phyloP scores from a whole-genome alignment of 2,113 vertebrate genomes.

The Hiodon alosoides region DNA sequence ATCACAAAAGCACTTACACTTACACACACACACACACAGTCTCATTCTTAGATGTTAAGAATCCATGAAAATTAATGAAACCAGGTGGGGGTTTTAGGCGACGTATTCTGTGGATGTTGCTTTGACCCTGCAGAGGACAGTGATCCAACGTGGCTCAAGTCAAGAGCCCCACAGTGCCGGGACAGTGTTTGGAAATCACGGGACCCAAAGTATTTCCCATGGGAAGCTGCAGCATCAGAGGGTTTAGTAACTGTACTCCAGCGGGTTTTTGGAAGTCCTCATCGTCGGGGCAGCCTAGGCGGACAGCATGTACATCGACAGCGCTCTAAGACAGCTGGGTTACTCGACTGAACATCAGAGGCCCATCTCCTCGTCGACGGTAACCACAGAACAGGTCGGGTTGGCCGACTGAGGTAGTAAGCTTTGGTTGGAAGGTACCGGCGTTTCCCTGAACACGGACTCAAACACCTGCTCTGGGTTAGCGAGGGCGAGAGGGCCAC shows the following conservation, averaged over 20 bases:
- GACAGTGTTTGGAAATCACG: too few relatives aligned
- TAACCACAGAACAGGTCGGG: constrained; percentile 43
- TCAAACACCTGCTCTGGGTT: constrained; percentile 78
- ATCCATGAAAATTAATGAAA: too few relatives aligned
- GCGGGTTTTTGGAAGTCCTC: neutral
- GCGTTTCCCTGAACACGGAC: constrained; percentile 69
- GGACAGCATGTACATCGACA: too few relatives aligned
- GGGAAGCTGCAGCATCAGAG: neutral
- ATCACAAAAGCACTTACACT: too few relatives aligned
- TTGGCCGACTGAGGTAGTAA: constrained; percentile 22
- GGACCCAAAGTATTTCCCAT: neutral
- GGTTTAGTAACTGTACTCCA: neutral
- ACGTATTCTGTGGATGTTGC: too few relatives aligned
- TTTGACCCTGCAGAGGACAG: too few relatives aligned
- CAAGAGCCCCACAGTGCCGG: too few relatives aligned
- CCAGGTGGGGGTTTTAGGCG: too few relatives aligned
- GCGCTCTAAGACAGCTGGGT: too few relatives aligned
- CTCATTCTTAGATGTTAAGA: too few relatives aligned
- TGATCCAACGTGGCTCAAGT: too few relatives aligned
- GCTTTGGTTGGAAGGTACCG: constrained; percentile 18
- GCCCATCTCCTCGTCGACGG: constrained; percentile 66
- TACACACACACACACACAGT: too few relatives aligned
- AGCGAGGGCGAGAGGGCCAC: constrained; percentile 43
- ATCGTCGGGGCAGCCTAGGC: neutral
- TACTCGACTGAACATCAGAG: constrained; percentile 53